These are phyloP conservation scores for Dysidea cf. avara DNA, from an alignment of 37 sponge, comb jelly and placozoan genomes.

Conservation along the genomic window DNA sequence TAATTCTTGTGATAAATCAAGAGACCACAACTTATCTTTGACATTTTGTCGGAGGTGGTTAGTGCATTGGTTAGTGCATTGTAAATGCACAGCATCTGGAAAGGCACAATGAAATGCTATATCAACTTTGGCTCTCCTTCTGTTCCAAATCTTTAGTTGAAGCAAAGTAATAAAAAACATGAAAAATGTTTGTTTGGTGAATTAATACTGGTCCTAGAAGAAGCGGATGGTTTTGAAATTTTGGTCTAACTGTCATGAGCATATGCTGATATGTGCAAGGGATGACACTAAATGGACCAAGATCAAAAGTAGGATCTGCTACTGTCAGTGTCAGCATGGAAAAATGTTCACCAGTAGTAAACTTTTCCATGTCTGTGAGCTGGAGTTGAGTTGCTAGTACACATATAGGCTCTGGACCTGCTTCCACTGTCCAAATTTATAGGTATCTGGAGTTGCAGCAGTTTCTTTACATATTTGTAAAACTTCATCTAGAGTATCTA, in stretches of 20 bases:
- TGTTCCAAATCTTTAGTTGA: conserved; percentile 23
- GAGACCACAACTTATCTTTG: conserved; percentile 19
- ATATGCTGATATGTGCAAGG: conserved; percentile 28
- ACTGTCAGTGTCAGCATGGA: conserved; percentile 16
- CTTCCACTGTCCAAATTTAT: conserved; percentile 24
- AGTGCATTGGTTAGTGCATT: too few relatives aligned
- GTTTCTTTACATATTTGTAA: conserved; percentile 37
- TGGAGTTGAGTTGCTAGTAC: conserved; percentile 37
- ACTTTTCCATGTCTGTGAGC: conserved; percentile 4
- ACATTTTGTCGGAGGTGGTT: conserved; percentile 30
- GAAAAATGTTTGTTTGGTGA: conserved; percentile 34
- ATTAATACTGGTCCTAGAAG: conserved; percentile 34
- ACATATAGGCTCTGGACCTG: conserved; percentile 46
- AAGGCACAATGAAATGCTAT: conserved; percentile 26
- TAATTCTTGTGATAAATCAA: conserved; percentile 7
- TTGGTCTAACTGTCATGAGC: conserved; percentile 3
- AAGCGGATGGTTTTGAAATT: conserved; percentile 4
- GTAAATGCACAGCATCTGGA: conserved; percentile 21
- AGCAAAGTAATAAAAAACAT: conserved; percentile 3
- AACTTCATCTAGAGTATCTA: conserved; percentile 18
- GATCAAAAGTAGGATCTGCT: conserved; percentile 46
- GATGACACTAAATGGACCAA: conserved; percentile 32
- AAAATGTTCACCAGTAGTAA: neutral
- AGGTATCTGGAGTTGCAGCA: neutral
- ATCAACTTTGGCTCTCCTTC: conserved; percentile 52